Percentiles rank a stretch among this genome's conserved stretches.
Conservation (phyloP, 1,140 invertebrate genomes). For the Drosophila albomicans region DNA sequence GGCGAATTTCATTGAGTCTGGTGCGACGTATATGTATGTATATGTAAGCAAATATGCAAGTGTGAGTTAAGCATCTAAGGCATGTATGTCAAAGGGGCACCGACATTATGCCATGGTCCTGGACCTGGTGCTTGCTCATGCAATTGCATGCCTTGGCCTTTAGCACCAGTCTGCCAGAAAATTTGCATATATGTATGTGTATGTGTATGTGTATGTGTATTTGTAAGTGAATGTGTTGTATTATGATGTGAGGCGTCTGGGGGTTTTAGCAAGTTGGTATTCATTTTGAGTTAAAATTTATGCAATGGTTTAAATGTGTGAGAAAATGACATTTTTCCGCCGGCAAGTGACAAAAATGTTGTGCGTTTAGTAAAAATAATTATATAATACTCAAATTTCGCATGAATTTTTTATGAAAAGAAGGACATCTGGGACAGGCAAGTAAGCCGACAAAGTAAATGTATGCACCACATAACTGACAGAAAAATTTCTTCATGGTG, state of each 20-base stretch:
- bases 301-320: conserved; percentile 80
- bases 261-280: conserved; percentile 57
- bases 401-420: conserved; percentile 4
- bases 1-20: conserved; percentile 34
- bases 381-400: conserved; percentile 54
- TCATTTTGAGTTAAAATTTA: conserved; percentile 77
- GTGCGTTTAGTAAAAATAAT: conserved; percentile 72
- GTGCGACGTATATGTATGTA: neutral
- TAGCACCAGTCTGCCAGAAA: conserved; percentile 47
- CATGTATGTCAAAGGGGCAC: conserved; percentile 66
- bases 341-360: conserved; percentile 68
- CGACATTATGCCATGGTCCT: conserved; percentile 53
- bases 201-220: conserved; percentile 23
- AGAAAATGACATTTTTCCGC: conserved; percentile 74
- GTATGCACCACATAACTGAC: neutral
- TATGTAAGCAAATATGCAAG: conserved; percentile 23
- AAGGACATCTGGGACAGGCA: no score
- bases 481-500: neutral
- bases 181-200: conserved; percentile 64
- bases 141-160: conserved; percentile 66
- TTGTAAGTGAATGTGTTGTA: conserved; percentile 1
- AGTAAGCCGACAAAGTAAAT: neutral
- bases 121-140: conserved; percentile 53
- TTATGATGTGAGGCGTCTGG: conserved; percentile 38
- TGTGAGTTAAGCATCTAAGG: conserved; percentile 72